Base-by-base conservation (phyloP, 2,113 vertebrate species). In the Pandion haliaetus region DNA sequence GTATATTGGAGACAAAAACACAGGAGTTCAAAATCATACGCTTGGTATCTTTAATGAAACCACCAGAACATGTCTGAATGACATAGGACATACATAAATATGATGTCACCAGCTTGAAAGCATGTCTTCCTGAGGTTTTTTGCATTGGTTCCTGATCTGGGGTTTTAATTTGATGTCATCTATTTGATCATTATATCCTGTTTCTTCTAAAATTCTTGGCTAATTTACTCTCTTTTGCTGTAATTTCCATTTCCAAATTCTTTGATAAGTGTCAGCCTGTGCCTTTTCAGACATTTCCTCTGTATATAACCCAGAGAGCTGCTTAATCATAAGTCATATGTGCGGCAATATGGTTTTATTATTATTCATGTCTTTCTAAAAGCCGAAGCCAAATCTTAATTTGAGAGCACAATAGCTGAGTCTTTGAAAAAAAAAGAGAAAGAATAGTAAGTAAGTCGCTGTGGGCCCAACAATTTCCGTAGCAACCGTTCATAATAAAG, bases 331-430 rank as follows among this genome's bases (percentile, higher is more conserved):
- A 88, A 95, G 91, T 95, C 93, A 70, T 83, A 82, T 92, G 92
- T 96, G 85, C 49, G 1, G 92, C 96, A 97, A 94, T 96, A 96
- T 96, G 96, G 92, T 96, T 97, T 96, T 96, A 92, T 93, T 96
- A 94, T 96, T 97, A 94, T 93, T 90, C 92, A 28, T 76, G 79
- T 72, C 87, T 90, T 93, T 88, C 54, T 94, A 80, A 88, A 91
- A 94, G 70, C 70, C 2, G 4, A 93, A 95, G 95, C 92, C 95
- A 96, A 86, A 80, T 96, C 85, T 95, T 93, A 93, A 93, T 95
- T 94, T 96, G 90, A 96, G 74, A 95, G 36, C 74, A 90, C 82
- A 96, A 90, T 86, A 94, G 84, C 44, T 38, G 25, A 91, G 82
- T 49, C 66, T 87, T 82, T 82, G 38, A 42, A 61, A 71, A 61